Evolutionary conservation across 2,888 invertebrate genomes (phyloP).

Genomic region (Podotricha telesiphe): DNA sequence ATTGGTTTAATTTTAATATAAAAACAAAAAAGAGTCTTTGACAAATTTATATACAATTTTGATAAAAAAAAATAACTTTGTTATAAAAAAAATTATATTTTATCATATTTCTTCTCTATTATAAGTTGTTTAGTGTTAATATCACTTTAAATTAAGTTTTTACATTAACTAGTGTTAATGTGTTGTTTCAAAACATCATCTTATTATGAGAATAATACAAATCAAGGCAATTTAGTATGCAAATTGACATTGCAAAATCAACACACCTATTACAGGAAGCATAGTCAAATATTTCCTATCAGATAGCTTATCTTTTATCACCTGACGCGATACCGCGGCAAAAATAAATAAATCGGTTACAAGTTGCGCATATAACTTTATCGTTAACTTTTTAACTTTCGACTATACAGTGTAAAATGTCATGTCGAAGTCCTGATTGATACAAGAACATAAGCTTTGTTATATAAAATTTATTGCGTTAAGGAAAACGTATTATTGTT

Average conservation of each 20-base stretch:
- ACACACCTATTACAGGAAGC: background rate
- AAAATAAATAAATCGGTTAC: constrained; percentile 27
- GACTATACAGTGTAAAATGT: constrained; percentile 31
- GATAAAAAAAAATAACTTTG: no score
- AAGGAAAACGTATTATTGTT: constrained; percentile 11
- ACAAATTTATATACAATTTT: no score
- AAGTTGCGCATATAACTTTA: background rate
- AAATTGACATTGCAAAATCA: background rate
- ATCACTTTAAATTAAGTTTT: no score
- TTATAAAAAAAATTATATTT: no score
- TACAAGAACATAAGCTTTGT: constrained; percentile 60
- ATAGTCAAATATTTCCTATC: constrained; percentile 37
- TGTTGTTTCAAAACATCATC: background rate
- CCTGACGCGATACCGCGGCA: constrained; percentile 8
- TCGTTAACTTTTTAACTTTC: constrained; percentile 2
- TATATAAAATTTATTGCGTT: background rate
- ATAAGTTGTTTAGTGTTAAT: no score
- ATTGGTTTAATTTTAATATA: no score
- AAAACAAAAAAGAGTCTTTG: no score
- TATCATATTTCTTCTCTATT: no score
- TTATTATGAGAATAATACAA: background rate
- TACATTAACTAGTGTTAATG: background rate
- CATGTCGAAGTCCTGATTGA: constrained; percentile 42
- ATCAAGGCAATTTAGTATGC: background rate
- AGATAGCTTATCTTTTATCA: constrained; percentile 38